Evolutionary conservation across 2,888 invertebrate species (phyloP), one percentile per base, ranked within the genome.

Genomic region (Flexamia atlantica): DNA sequence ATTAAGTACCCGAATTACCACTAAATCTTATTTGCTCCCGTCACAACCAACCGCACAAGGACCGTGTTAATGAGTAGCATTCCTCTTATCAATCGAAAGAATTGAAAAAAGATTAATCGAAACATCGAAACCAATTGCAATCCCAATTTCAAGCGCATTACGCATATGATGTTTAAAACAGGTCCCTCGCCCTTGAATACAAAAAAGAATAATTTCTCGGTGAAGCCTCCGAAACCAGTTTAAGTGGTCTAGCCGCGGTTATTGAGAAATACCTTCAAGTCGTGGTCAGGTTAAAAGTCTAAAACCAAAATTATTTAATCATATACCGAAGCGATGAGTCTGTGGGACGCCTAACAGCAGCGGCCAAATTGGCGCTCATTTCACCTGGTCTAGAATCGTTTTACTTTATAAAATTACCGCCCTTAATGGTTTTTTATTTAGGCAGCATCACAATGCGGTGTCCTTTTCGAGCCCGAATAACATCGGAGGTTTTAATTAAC

Each of bases 291-390:
- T 70, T 70, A 70, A 70, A 70, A 70, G 23, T 70, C 36, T 70
- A 40, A 70, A 23, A 70, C 36, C 70, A 23, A 40, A 70, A 70
- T 70, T 70, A 70, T 70, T 70, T 70, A 70, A 70, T 70, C 70
- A 70, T 70, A 70, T 23, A 64, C 64, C 64, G 64, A 64, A 4
- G 64, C 64, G 64, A 70, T 40, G 36, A 40, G 5, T 70, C 40
- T 32, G 70, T 40, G 40, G 70, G 70, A 70, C 40, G 70, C 36
- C 70, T 70, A 70, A 70, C 70, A 36, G 36, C 36, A 40, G 3
- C 40, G 70, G 70, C 40, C 40, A 70, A 70, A 70, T 70, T 70
- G 70, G 36, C 20, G 70, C 70, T 40, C 70, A 70, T 70, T 70
- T 70, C 70, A 70, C 36, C 70, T 70, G 20, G n/a, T 7, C 30